These are phyloP conservation scores for Bellardia pandia DNA, from an alignment of 2,888 invertebrate species.

Conservation along the genomic window DNA sequence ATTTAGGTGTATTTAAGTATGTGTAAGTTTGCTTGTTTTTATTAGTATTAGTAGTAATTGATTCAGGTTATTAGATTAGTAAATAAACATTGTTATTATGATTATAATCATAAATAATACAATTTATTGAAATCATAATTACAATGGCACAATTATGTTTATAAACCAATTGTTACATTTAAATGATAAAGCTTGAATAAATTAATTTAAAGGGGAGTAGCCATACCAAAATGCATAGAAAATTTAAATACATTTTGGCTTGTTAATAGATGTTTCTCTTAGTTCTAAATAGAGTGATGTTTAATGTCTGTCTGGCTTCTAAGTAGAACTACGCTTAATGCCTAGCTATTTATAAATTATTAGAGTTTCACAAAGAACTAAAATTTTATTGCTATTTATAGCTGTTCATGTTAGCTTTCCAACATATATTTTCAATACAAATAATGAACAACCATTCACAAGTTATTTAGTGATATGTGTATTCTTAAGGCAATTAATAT, in stretches of 20 bases:
- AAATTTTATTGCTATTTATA: neutral
- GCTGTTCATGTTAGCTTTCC: neutral
- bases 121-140: constrained; percentile 18
- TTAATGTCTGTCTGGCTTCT: no score
- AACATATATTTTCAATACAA: neutral
- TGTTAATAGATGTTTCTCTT: no score
- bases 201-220: no score
- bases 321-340: no score
- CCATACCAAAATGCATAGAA: no score
- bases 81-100: neutral
- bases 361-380: no score
- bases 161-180: no score
- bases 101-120: constrained; percentile 15
- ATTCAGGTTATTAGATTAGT: constrained; percentile 43
- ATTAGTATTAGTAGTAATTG: constrained; percentile 21
- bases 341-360: no score
- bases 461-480: neutral
- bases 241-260: no score
- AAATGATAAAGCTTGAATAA: no score
- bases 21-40: neutral
- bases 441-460: neutral
- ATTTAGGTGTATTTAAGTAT: neutral
- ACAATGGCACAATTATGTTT: neutral
- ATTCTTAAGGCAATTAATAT: neutral
- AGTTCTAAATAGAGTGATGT: no score